Conservation (phyloP, 2,797 vertebrate species). For the Pangasius krempfi region DNA sequence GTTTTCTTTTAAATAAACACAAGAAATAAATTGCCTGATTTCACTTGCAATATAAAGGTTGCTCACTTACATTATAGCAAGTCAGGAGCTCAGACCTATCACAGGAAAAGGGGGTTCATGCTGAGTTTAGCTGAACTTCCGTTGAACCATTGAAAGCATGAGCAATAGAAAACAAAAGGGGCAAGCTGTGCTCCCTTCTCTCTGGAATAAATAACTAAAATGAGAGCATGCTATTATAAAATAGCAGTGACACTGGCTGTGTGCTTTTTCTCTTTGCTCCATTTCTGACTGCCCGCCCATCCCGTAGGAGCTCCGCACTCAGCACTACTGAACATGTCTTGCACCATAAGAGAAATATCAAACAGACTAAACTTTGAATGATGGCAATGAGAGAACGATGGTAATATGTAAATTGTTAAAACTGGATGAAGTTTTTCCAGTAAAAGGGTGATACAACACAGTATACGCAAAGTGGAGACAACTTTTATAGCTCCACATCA, state of each 20-base stretch:
- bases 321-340: not conserved
- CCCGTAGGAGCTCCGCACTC: not conserved
- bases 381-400: not conserved
- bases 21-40: not conserved
- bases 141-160: not conserved
- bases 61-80: not conserved
- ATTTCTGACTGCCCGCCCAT: not conserved
- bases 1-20: not conserved
- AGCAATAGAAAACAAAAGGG: not conserved
- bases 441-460: not conserved
- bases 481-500: not conserved
- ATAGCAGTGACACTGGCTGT: not conserved
- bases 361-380: not conserved
- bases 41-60: not conserved
- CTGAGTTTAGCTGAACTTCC: not conserved
- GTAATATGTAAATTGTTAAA: not conserved
- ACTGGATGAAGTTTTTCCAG: not conserved
- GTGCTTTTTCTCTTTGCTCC: not conserved
- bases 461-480: not conserved
- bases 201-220: slow-evolving; percentile 15
- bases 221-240: not conserved
- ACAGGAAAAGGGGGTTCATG: not conserved
- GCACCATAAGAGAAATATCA: not conserved
- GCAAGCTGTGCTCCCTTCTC: not conserved
- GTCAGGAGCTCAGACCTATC: not conserved